Conservation (phyloP, 2,797 vertebrate genomes). For the Pseudochirops cupreus region DNA sequence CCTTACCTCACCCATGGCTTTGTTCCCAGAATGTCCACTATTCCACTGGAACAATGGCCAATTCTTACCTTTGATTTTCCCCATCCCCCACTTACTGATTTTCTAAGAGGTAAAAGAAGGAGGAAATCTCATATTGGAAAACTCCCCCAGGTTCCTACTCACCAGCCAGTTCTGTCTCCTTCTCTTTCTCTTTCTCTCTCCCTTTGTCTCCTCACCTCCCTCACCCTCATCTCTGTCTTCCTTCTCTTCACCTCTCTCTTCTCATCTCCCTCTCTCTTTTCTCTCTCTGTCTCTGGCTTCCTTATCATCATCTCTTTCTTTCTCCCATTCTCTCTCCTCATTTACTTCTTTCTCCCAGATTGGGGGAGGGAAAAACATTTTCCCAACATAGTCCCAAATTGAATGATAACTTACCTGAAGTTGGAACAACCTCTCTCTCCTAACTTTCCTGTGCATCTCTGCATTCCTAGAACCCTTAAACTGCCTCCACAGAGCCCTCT, state of each 20-base stretch:
- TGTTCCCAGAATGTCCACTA: neutral
- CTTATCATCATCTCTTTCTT: too few species aligned
- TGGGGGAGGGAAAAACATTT: neutral
- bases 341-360: neutral
- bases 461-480: neutral
- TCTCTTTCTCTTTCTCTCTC: neutral
- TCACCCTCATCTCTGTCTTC: neutral
- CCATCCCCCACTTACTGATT: neutral
- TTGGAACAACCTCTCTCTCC: neutral
- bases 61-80: constrained; percentile 41
- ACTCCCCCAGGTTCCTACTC: neutral
- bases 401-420: neutral
- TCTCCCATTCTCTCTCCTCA: neutral
- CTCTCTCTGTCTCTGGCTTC: too few species aligned
- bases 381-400: neutral
- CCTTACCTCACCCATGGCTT: neutral
- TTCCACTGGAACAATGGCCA: constrained; percentile 34
- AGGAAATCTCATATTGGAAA: constrained; percentile 17
- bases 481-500: neutral
- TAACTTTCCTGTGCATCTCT: neutral
- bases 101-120: constrained; percentile 42
- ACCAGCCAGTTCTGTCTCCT: neutral
- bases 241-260: too few species aligned
- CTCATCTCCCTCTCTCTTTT: too few species aligned
- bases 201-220: neutral